These are phyloP conservation scores for Anthopleura sola DNA, from an alignment of 64 coral and sea anemone species.

Conservation along the genomic window DNA sequence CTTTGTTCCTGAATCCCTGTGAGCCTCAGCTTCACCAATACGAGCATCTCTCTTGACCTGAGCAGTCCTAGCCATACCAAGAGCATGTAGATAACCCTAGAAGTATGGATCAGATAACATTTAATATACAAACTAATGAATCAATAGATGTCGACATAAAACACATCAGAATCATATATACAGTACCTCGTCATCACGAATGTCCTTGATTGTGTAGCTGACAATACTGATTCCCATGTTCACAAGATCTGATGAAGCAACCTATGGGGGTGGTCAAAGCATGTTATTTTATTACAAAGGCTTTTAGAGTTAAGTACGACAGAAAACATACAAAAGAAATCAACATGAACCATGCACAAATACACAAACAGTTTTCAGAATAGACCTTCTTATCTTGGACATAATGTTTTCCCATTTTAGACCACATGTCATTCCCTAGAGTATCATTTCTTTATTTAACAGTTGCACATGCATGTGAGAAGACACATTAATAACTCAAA, in stretches of 20 bases:
- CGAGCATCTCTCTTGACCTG: slow-evolving; percentile 97
- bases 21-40: slow-evolving; percentile 94
- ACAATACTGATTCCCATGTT: slow-evolving; percentile 98
- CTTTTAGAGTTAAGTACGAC: too few species aligned
- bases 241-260: slow-evolving; percentile 94
- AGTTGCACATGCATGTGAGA: too few species aligned
- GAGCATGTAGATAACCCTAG: slow-evolving; percentile 83
- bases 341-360: too few species aligned
- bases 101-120: neutral
- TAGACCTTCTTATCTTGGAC: too few species aligned
- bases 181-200: slow-evolving; percentile 97
- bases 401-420: too few species aligned
- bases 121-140: neutral
- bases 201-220: slow-evolving; percentile 97
- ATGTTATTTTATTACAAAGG: neutral
- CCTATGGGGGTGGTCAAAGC: slow-evolving; percentile 37
- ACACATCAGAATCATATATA: neutral
- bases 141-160: neutral
- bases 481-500: too few species aligned
- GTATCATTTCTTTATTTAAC: too few species aligned
- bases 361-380: too few species aligned
- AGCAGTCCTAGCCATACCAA: slow-evolving; percentile 98
- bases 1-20: slow-evolving; percentile 97
- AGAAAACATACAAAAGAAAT: too few species aligned
- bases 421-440: too few species aligned